Evolutionary conservation across 2,888 invertebrate genomes (phyloP).

Genomic region (Chironomus tentans): DNA sequence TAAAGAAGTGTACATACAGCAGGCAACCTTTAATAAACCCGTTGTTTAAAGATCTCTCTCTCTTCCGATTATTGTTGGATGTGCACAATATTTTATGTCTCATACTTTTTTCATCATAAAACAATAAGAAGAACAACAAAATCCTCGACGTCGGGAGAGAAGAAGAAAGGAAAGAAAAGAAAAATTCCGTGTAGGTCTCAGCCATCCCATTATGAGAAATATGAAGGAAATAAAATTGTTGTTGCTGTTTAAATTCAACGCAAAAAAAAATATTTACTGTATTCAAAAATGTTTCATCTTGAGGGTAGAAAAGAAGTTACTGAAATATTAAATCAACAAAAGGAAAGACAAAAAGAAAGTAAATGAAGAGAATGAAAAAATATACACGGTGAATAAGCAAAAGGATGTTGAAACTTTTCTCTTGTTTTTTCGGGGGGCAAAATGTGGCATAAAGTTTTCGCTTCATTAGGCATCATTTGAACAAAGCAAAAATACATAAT

Average conservation of each 20-base stretch:
- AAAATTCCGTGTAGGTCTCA: neutral
- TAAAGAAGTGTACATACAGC: neutral
- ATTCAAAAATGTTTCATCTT: neutral
- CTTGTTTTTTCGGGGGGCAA: no score
- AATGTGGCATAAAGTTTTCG: neutral
- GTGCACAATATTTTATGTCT: neutral
- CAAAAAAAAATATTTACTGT: slow-evolving; percentile 14
- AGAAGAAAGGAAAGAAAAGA: neutral
- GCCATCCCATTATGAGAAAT: neutral
- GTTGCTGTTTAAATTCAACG: neutral
- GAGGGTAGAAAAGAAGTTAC: slow-evolving; percentile 5
- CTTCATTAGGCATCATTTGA: neutral
- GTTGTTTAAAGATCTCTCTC: slow-evolving; percentile 4
- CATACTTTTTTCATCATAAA: neutral
- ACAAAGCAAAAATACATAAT: neutral
- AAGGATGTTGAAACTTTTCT: no score
- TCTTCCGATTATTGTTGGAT: neutral
- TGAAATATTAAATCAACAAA: slow-evolving; percentile 24
- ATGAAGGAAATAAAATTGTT: neutral
- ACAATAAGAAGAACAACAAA: neutral
- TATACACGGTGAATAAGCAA: neutral
- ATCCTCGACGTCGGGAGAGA: no score
- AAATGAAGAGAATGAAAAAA: neutral
- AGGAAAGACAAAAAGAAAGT: neutral
- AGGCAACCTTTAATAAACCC: slow-evolving; percentile 6